A percentile compares a stretch with the other conserved stretches of the same genome.
phyloP scores from a whole-genome alignment of 2,113 vertebrate species.

The Pelmatolapia mariae region DNA sequence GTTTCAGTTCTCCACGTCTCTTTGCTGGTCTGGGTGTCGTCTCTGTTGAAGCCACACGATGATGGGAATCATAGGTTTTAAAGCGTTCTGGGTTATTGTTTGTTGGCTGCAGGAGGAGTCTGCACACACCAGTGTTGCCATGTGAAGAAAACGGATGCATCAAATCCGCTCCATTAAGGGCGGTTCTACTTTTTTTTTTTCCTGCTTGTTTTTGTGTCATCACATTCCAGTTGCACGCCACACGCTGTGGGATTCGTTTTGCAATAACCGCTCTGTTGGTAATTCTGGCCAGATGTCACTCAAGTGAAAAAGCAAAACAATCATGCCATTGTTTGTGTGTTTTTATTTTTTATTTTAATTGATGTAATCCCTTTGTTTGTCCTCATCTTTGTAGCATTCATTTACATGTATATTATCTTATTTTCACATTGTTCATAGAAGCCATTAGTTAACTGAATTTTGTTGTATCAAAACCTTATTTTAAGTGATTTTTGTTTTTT shows the following conservation, averaged over 20 bases:
- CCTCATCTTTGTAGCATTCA: conserved; percentile 86
- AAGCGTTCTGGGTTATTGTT: background rate
- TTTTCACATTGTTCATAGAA: conserved; percentile 90
- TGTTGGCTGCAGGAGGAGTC: background rate
- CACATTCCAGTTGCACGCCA: conserved; percentile 53
- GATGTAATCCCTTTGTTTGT: conserved; percentile 79
- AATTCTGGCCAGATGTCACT: conserved; percentile 36
- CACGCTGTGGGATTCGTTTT: conserved; percentile 22
- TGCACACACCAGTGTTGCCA: background rate
- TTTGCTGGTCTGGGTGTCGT: background rate
- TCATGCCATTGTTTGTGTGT: conserved; percentile 54
- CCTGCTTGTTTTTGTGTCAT: background rate
- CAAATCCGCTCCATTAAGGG: background rate
- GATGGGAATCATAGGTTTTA: background rate
- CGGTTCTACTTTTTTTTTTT: background rate
- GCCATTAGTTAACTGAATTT: conserved; percentile 91
- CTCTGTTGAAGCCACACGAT: background rate
- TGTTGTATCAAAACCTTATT: conserved; percentile 95
- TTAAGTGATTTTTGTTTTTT: conserved; percentile 86
- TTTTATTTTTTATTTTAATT: conserved; percentile 66
- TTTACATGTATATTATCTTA: conserved; percentile 95
- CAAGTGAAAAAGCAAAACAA: conserved; percentile 55
- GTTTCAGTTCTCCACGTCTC: conserved; percentile 49
- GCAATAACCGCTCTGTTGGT: conserved; percentile 30
- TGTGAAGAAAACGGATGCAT: conserved; percentile 15